A percentile compares a stretch with the other conserved stretches of the same genome.
Conservation (phyloP, 2,888 invertebrate genomes). For the Amiota minor region DNA sequence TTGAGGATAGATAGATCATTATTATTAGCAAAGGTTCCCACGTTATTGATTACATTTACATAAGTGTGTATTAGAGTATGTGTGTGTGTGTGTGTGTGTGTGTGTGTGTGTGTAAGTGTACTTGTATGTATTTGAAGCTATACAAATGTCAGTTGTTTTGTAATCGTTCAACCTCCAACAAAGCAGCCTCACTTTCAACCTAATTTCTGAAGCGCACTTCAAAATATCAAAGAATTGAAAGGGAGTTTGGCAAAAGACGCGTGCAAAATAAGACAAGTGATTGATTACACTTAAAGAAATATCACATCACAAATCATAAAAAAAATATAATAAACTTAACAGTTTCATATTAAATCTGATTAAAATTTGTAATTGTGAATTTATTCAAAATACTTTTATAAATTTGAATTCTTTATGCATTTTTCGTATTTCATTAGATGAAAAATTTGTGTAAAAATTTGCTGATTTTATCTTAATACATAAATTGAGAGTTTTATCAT, state of each 20-base stretch:
- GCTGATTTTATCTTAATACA: no score
- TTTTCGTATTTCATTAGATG: no score
- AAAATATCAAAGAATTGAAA: conserved; percentile 8
- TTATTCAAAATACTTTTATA: no score
- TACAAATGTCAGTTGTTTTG: conserved; percentile 11
- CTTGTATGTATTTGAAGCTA: not conserved
- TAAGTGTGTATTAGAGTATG: not conserved
- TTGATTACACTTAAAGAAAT: not conserved
- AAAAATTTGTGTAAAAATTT: no score
- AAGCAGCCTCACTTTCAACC: conserved; percentile 22
- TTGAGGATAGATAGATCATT: conserved; percentile 48
- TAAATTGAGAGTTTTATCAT: no score
- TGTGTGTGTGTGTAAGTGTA: conserved; percentile 2
- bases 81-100: conserved; percentile 2
- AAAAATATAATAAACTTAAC: no score
- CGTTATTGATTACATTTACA: not conserved
- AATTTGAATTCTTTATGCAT: no score
- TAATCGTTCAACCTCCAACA: not conserved
- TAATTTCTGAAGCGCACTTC: conserved; percentile 25
- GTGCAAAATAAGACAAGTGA: not conserved
- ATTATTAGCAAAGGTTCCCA: conserved; percentile 2
- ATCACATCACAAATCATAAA: no score
- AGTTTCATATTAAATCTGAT: no score
- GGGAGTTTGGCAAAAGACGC: conserved; percentile 25
- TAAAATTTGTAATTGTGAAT: no score